phyloP scores from a whole-genome alignment of 2,113 vertebrate genomes.

The Formicarius rufipectus region DNA sequence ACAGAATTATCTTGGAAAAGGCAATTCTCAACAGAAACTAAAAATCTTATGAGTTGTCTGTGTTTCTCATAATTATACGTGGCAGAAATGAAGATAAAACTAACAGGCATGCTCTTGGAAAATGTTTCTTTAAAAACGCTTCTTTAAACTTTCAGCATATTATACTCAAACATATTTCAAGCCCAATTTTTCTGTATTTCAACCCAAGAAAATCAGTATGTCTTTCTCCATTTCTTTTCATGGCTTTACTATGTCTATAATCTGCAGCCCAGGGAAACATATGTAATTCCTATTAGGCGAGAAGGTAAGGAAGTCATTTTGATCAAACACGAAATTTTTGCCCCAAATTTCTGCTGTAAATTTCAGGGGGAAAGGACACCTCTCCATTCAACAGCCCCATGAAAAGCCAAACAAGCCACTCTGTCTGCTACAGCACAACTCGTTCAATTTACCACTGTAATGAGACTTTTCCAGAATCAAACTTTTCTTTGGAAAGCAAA shows the following conservation, averaged over 20 bases:
- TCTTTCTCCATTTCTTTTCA: background rate
- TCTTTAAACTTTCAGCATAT: background rate
- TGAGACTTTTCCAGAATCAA: background rate
- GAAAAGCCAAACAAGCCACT: background rate
- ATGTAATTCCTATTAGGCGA: background rate
- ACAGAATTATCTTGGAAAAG: constrained; percentile 37
- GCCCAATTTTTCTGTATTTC: background rate
- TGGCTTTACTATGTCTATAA: background rate
- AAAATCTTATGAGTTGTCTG: background rate
- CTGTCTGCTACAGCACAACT: background rate
- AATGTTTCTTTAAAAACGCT: background rate
- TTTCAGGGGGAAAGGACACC: background rate
- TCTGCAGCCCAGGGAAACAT: background rate
- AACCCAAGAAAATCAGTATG: background rate
- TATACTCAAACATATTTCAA: background rate
- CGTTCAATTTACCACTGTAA: background rate
- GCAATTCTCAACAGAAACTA: constrained; percentile 47
- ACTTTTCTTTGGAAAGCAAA: background rate
- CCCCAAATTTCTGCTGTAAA: background rate
- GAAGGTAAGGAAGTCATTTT: background rate
- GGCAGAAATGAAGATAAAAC: background rate
- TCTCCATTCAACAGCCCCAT: background rate
- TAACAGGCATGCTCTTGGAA: background rate
- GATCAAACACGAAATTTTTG: background rate
- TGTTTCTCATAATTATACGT: constrained; percentile 6